Evolutionary conservation across 2,797 vertebrate species (phyloP).

Genomic region (Alectoris magna): DNA sequence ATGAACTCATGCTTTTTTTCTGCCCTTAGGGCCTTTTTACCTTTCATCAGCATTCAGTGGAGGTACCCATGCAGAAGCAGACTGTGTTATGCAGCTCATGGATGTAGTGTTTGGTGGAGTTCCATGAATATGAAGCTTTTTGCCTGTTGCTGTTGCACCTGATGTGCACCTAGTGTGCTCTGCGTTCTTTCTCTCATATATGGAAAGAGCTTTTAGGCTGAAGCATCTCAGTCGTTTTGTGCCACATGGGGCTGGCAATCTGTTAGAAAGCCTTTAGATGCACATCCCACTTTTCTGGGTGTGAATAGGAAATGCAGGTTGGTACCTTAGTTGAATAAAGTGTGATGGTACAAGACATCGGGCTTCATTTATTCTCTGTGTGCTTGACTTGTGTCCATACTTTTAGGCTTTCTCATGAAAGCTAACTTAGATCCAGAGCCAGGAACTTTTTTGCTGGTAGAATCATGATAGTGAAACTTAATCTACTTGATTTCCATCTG

Average conservation of each 20-base stretch:
- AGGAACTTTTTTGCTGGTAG: background rate
- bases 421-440: background rate
- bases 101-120: background rate
- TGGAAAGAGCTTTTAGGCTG: background rate
- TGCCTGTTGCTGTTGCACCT: background rate
- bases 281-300: background rate
- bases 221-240: background rate
- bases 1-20: background rate
- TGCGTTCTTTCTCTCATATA: accelerated
- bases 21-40: background rate
- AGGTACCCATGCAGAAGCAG: background rate
- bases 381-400: background rate
- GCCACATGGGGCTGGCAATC: no score
- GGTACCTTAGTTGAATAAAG: background rate
- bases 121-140: background rate
- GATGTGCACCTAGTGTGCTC: background rate
- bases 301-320: background rate
- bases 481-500: background rate
- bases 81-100: background rate
- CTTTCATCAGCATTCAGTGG: background rate
- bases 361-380: background rate
- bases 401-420: background rate
- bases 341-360: background rate
- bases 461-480: background rate
- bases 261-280: background rate